These are phyloP conservation scores for Macquaria australasica DNA, from an alignment of 2,113 vertebrate genomes.

Conservation along the genomic window DNA sequence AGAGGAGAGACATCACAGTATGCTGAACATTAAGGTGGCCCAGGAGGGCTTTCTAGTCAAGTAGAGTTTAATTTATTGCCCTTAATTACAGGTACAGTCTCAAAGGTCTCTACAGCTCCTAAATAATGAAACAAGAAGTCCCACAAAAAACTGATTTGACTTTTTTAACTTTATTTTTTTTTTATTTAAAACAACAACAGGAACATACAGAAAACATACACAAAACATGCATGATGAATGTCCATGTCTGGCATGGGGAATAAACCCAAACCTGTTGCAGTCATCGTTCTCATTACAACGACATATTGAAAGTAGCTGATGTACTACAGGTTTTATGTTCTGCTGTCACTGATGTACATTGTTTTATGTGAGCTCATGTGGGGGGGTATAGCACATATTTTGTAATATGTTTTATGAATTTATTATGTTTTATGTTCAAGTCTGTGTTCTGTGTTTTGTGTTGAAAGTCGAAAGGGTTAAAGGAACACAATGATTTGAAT, in stretches of 20 bases:
- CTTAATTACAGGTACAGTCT: slow-evolving; percentile 15
- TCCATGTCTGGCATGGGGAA: neutral
- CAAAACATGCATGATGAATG: neutral
- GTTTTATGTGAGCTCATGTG: neutral
- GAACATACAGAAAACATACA: neutral
- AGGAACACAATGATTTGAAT: no score
- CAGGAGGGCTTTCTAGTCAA: neutral
- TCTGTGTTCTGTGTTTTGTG: neutral
- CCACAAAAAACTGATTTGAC: neutral
- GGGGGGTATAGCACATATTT: no score
- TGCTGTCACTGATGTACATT: neutral
- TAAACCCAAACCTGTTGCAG: neutral
- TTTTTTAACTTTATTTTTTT: neutral
- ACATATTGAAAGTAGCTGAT: neutral
- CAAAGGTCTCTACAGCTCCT: neutral
- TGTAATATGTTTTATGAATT: no score
- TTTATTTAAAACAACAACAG: neutral
- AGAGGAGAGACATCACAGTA: neutral
- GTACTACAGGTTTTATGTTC: neutral
- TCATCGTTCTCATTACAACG: neutral
- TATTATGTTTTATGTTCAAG: no score
- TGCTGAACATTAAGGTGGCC: slow-evolving; percentile 11
- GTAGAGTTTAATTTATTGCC: neutral
- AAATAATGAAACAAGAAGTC: slow-evolving; percentile 32
- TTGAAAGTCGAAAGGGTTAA: no score